Evolutionary conservation across 1,140 invertebrate genomes (phyloP).

Genomic region (Caerostris darwini): DNA sequence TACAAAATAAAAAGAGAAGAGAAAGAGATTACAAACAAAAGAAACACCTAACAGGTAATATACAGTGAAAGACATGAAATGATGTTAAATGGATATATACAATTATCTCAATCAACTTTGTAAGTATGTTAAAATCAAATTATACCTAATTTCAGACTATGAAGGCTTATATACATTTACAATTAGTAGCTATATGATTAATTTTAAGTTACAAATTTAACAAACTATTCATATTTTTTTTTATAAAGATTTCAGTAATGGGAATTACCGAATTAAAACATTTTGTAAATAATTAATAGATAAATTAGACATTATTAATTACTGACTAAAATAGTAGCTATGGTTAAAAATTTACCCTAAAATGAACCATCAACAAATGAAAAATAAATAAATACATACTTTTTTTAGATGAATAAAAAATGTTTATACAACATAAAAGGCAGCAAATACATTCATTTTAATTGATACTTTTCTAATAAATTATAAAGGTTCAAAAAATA

Average conservation of each 20-base stretch:
- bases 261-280: neutral
- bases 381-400: slow-evolving; percentile 54
- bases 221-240: too few species aligned
- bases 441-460: slow-evolving; percentile 25
- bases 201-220: neutral
- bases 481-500: too few species aligned
- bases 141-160: neutral
- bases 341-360: neutral
- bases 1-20: neutral
- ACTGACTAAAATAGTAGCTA: neutral
- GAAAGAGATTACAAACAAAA: neutral
- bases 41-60: neutral
- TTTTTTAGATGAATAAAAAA: slow-evolving; percentile 10
- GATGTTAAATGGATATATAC: slow-evolving; percentile 25
- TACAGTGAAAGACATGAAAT: slow-evolving; percentile 40
- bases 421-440: slow-evolving; percentile 43
- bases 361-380: slow-evolving; percentile 41
- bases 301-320: neutral
- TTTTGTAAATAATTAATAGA: neutral
- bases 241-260: too few species aligned
- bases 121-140: neutral
- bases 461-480: too few species aligned
- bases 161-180: neutral
- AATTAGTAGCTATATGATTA: neutral
- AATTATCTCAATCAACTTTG: slow-evolving; percentile 26